A percentile compares a stretch with the other conserved stretches of the same genome.
Conservation (phyloP, 1,140 invertebrate genomes). For the Lutraria rhynchaena region DNA sequence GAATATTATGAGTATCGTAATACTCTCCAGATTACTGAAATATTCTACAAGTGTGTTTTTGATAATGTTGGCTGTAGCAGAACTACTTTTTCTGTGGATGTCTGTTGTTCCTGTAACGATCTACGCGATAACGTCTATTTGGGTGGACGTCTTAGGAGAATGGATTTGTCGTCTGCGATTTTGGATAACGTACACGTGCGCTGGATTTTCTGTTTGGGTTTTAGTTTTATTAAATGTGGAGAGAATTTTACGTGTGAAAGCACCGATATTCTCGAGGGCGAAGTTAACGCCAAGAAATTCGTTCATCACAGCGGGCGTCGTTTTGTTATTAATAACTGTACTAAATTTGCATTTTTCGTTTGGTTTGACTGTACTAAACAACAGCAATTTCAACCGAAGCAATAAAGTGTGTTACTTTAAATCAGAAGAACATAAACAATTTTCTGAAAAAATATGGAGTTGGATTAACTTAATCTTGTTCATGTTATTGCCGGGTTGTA, state of each 20-base stretch:
- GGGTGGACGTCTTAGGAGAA: background rate
- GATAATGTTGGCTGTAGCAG: background rate
- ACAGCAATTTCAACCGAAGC: background rate
- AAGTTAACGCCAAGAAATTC: background rate
- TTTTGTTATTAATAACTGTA: background rate
- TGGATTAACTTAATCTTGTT: background rate
- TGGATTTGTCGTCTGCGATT: background rate
- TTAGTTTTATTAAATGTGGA: slow-evolving; percentile 1
- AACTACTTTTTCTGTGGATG: background rate
- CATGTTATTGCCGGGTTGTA: background rate
- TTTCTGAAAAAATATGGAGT: background rate
- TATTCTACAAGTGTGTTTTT: slow-evolving; percentile 4
- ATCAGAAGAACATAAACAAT: background rate
- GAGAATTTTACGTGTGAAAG: background rate
- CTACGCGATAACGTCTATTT: background rate
- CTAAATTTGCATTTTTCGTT: background rate
- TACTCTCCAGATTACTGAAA: background rate
- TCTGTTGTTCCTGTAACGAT: background rate
- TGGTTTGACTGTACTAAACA: background rate
- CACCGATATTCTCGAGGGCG: background rate
- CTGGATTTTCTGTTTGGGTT: background rate
- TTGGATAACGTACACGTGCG: background rate
- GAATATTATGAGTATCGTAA: slow-evolving; percentile 11
- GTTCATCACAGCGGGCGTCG: background rate
- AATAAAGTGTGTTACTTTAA: background rate